These are phyloP conservation scores for Sinohyriopsis cumingii DNA, from an alignment of 2,888 invertebrate species.

Conservation along the genomic window DNA sequence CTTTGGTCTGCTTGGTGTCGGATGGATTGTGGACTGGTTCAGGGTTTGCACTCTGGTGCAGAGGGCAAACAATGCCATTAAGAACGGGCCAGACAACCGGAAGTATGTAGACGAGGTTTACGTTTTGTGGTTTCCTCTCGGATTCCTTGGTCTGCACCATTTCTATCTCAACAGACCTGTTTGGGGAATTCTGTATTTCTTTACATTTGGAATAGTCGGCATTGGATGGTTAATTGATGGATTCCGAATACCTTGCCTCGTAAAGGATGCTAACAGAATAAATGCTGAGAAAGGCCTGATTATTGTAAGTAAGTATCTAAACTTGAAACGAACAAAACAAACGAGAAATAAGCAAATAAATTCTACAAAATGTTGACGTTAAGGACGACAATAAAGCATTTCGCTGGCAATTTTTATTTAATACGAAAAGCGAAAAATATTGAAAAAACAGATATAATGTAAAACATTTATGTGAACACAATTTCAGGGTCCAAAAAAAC, in stretches of 20 bases:
- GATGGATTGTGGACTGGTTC: conserved; percentile 58
- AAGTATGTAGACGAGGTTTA: conserved; percentile 50
- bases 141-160: conserved; percentile 38
- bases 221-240: conserved; percentile 55
- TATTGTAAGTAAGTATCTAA: too few relatives aligned
- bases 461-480: too few relatives aligned
- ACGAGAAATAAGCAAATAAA: too few relatives aligned
- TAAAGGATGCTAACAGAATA: conserved; percentile 39
- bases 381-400: too few relatives aligned
- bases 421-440: too few relatives aligned
- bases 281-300: conserved; percentile 9
- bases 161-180: conserved; percentile 45
- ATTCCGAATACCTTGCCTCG: conserved; percentile 45
- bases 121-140: conserved; percentile 45
- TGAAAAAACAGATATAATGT: too few relatives aligned
- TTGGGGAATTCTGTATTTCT: conserved; percentile 53
- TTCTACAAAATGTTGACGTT: too few relatives aligned
- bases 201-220: conserved; percentile 50
- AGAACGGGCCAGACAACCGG: conserved; percentile 11
- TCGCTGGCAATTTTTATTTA: too few relatives aligned
- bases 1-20: conserved; percentile 43
- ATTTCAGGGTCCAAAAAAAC: too few relatives aligned
- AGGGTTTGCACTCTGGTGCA: conserved; percentile 47
- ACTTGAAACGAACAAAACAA: too few relatives aligned
- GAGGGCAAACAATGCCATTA: conserved; percentile 37